Evolutionary conservation across 2,113 vertebrate species (phyloP).

Genomic region (Amia ocellicauda): DNA sequence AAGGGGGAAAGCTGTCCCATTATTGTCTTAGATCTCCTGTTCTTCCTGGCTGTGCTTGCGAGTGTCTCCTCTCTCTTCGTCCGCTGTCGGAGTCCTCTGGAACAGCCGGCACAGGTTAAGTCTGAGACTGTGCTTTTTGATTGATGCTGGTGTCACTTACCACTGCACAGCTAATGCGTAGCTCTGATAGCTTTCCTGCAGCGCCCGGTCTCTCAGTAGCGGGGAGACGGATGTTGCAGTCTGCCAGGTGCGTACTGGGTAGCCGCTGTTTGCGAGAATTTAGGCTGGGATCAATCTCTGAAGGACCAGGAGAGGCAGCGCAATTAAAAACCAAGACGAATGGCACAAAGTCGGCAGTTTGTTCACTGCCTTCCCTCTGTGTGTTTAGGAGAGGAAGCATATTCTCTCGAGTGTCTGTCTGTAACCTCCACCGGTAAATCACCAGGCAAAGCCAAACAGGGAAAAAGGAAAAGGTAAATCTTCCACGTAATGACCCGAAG

Average conservation of each 20-base stretch:
- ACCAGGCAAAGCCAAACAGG: too few relatives aligned
- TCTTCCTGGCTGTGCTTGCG: too few relatives aligned
- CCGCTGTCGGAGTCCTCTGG: too few relatives aligned
- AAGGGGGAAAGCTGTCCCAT: too few relatives aligned
- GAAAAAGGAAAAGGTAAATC: too few relatives aligned
- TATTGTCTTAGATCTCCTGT: too few relatives aligned
- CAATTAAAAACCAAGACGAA: slow-evolving; percentile 29
- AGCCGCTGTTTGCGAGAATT: slow-evolving; percentile 3
- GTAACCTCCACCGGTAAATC: too few relatives aligned
- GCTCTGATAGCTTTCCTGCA: slow-evolving; percentile 6
- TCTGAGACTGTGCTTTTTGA: slow-evolving; percentile 19
- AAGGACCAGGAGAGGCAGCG: slow-evolving; percentile 27
- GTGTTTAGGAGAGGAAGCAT: not conserved
- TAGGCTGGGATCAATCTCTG: slow-evolving; percentile 28
- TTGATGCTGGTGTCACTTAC: slow-evolving; percentile 27
- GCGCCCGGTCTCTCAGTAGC: not conserved
- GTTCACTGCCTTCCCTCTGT: slow-evolving; percentile 12
- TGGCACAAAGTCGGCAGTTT: slow-evolving; percentile 28
- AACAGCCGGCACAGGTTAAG: slow-evolving; percentile 3
- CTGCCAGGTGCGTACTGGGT: too few relatives aligned
- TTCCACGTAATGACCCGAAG: too few relatives aligned
- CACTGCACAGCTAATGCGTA: not conserved
- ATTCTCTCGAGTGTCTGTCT: not conserved
- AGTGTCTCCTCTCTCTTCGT: too few relatives aligned
- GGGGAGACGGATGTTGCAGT: too few relatives aligned